Evolutionary conservation across 2,888 invertebrate species (phyloP).

Genomic region (Uropetala carovei): DNA sequence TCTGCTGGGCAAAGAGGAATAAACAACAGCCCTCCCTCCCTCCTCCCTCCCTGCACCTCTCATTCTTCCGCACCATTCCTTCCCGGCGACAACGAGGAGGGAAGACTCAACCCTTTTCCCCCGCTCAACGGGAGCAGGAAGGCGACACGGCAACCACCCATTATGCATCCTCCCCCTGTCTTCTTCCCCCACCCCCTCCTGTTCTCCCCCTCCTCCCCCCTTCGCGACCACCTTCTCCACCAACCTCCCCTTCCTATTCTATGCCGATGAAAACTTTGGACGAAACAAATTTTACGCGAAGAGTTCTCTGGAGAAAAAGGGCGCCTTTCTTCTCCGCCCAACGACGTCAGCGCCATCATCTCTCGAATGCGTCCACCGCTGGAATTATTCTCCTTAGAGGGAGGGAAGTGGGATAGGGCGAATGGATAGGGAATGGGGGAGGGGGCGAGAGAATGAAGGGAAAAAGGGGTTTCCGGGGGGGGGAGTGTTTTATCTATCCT

Average conservation of each 20-base stretch:
- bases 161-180: slow-evolving; percentile 33
- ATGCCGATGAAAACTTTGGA: background rate
- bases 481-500: background rate
- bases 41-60: background rate
- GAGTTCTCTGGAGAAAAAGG: background rate
- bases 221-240: background rate
- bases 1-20: slow-evolving; percentile 22
- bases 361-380: slow-evolving; percentile 21
- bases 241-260: background rate
- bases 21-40: background rate
- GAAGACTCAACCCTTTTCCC: background rate
- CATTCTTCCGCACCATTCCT: slow-evolving; percentile 18
- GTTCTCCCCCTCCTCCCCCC: background rate
- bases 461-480: background rate
- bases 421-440: background rate
- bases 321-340: background rate
- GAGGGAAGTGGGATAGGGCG: background rate
- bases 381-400: background rate
- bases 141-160: slow-evolving; percentile 27
- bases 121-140: background rate
- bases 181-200: background rate
- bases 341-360: background rate
- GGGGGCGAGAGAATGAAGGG: background rate
- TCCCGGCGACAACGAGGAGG: background rate
- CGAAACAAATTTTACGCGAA: background rate